These are phyloP conservation scores for Anoplolepis gracilipes DNA, from an alignment of 1,140 invertebrate genomes.

Conservation along the genomic window DNA sequence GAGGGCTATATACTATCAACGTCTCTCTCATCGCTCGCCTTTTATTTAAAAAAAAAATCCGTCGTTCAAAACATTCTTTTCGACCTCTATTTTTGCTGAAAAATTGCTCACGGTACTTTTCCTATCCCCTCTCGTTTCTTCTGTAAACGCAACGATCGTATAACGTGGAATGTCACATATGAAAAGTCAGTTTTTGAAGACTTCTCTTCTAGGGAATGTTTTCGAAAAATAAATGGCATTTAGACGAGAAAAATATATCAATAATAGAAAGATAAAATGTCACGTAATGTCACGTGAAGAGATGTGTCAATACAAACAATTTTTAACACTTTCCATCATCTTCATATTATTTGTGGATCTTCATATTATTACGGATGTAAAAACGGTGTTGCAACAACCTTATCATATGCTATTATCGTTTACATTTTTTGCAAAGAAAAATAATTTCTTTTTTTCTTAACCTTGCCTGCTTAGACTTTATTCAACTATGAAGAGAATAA, in stretches of 20 bases:
- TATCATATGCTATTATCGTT: background rate
- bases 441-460: background rate
- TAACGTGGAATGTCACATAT: constrained; percentile 20
- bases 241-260: background rate
- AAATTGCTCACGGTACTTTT: constrained; percentile 21
- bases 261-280: background rate
- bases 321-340: background rate
- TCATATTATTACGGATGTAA: background rate
- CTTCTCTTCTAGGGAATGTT: background rate
- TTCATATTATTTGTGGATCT: background rate
- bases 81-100: constrained; percentile 45
- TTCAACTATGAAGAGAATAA: background rate
- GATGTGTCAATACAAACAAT: background rate
- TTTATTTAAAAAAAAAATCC: constrained; percentile 47
- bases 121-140: constrained; percentile 9
- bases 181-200: constrained; percentile 20
- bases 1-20: constrained; percentile 22
- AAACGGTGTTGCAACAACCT: background rate
- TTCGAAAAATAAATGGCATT: background rate
- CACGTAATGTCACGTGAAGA: background rate
- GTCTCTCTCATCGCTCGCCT: constrained; percentile 18
- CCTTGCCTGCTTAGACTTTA: background rate
- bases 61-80: constrained; percentile 40
- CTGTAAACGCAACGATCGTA: constrained; percentile 14
- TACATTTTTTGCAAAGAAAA: background rate